Base-by-base conservation (phyloP, 2,888 invertebrate genomes). In the Salticus scenicus region DNA sequence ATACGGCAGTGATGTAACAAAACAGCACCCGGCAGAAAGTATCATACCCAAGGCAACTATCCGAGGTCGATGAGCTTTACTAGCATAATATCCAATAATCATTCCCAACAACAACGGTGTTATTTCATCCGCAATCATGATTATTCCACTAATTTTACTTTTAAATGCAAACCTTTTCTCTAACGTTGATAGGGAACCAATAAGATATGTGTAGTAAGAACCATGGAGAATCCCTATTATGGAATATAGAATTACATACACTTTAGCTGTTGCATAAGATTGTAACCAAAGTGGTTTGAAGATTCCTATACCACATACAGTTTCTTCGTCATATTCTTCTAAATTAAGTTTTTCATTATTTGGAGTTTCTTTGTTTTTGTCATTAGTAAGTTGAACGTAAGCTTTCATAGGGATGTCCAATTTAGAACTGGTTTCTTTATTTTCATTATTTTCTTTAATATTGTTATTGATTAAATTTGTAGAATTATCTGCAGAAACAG, bases 121-220 rank as follows among this genome's bases (percentile, higher is more conserved):
- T 37, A 79, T 41, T 28, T 88, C 85, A 31, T 89, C 89, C 0
- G 86, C 85, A 0, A 87, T 83, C 77, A 89, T 66, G 1, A 89
- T 89, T 20, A 85, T 7, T 8, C 87, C 89, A 37, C 88, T 83
- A 0, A 88, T 63, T 79, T 89, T 89, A 20, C 82, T 87, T 28
- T 88, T 84, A 30, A 88, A 89, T 0, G 87, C 87, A 72, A 81
- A 89, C 17, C 89, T 69, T 41, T 88, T 88, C 64, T 89, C 89
- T 12, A 89, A 28, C 1, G 89, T 89, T 0, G 85, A 82, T 63
- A 88, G 75, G 2, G 80, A 41, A 1, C 87, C 85, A 57, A 89
- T 78, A 20, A 88, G 72, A 69, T 88, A 88, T 8, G 88, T 76
- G 57, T 85, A 89, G 33, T 80, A 81, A 5, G 87, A 77, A 12